Base-by-base conservation (phyloP, 2,797 vertebrate genomes). In the Enteromius unitaeniatus region DNA sequence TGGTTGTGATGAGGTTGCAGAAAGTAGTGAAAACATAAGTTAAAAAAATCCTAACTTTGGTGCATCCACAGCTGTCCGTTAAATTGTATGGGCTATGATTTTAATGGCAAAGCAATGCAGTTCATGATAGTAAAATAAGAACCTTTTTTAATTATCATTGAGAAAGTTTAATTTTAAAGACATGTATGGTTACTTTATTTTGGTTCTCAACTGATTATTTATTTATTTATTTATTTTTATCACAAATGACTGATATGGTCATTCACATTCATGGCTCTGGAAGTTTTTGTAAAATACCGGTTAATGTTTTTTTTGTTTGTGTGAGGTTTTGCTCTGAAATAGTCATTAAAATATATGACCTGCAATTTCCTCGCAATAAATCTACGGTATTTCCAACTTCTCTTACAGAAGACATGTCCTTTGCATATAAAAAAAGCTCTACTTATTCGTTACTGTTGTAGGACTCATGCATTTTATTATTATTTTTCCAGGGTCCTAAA, bases 401-500 rank as follows among this genome's bases (percentile, higher is more conserved):
- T 68, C 4, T 67, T 42, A 42, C 13, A 58, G 34, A 4, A 53
- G 31, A 13, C 17, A 68, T 40, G 40, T 51, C 19, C 21, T 42
- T 23, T 69, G 11, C 23, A 10, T 53, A 37, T 53, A 21, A 45
- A 45, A 21, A 42, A 37, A 78, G 17, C 15, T 1, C 15, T 60
- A n/a, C 14, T 31, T 31, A 62, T 47, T 37, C 69, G 6, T 70
- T 51, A 26, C 45, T 28, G 11, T 60, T 23, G 31, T 53, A 0
- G 15, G 10, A 65, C 49, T 73, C 14, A n/a, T 14, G 45, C n/a
- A 23, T 76, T 49, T 58, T 60, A 42, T 75, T 75, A 47, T 73
- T 55, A 10, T 85, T 23, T 45, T 1, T 65, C 14, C 91, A 96
- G 96, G 96, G 96, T 6, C 96, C 96, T 3, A 95, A 92, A 80